Evolutionary conservation across 2,797 vertebrate species (phyloP).

Genomic region (Phaenicophaeus curvirostris): DNA sequence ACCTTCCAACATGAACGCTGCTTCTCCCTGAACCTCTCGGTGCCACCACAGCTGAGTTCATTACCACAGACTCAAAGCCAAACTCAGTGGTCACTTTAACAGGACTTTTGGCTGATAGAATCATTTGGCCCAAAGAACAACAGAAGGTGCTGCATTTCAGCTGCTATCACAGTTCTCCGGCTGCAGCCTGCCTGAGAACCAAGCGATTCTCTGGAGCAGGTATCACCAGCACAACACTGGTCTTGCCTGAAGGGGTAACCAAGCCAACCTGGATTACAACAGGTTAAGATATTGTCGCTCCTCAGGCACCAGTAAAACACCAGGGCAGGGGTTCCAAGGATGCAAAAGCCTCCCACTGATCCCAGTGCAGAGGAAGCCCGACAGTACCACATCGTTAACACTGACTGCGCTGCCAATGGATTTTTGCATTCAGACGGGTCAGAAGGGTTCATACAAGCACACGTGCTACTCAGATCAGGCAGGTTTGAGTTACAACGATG

Average conservation of each 20-base stretch:
- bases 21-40: not conserved
- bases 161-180: not conserved
- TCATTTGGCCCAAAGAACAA: not conserved
- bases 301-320: not conserved
- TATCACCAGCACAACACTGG: not conserved
- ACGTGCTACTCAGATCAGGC: not conserved
- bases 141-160: not conserved
- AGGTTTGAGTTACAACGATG: not conserved
- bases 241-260: not conserved
- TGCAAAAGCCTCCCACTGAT: not conserved
- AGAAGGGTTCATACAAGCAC: not conserved
- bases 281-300: not conserved
- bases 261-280: not conserved
- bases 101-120: not conserved
- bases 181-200: not conserved
- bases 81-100: not conserved
- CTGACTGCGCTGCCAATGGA: too few species aligned
- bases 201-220: not conserved
- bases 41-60: not conserved
- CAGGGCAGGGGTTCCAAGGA: not conserved
- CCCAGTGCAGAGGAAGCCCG: too few species aligned
- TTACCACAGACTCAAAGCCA: not conserved
- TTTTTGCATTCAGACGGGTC: not conserved
- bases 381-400: accelerated
- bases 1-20: not conserved